Base-by-base conservation (phyloP, 2,797 vertebrate genomes). In the Halcyon chelicuti region DNA sequence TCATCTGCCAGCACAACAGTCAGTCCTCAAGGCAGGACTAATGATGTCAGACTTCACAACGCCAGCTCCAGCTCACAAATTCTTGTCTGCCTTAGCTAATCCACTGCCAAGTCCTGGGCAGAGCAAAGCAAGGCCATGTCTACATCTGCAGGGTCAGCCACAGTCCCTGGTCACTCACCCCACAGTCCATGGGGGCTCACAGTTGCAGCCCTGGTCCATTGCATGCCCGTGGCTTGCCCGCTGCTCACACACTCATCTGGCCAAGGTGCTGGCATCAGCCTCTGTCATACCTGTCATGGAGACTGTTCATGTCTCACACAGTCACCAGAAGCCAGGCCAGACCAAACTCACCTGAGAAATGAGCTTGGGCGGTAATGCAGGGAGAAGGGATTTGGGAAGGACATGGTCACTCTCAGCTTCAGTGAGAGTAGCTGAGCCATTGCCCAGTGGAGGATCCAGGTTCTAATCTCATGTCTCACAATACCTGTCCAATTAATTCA, bases 381-480 rank as follows among this genome's bases (percentile, higher is more conserved):
- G 51, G 63, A 40, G 65, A 47, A 71, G n/a, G 40, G 44, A 80
- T 67, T 82, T 31, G 88, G 85, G 79, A 54, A 3, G 51, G 49
- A 35, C 75, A 55, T 10, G 31, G 85, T 37, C 93, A 65, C 78
- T 65, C 91, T 91, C 94, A 87, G 75, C 78, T 93, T 79, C 94
- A 61, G 82, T 3, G 33, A 55, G 65, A 6, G 82, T 57, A 70
- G 81, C 94, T 67, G 96, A 95, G 93, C 90, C 94, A 44, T n/a
- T 62, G 96, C 90, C 95, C 95, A 40, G 70, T 13, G 91, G 80
- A 96, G 94, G 77, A 91, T 54, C 66, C 90, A 5, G n/a, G 81
- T 40, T 93, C 91, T 68, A 88, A 79, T 91, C 96, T 96, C 96
- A 76, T 84, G 95, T 93, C 97, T 95, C 91, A 17, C 90, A 85